These are phyloP conservation scores for Amblyopsis rosae DNA, from an alignment of 2,113 vertebrate genomes.

Conservation along the genomic window DNA sequence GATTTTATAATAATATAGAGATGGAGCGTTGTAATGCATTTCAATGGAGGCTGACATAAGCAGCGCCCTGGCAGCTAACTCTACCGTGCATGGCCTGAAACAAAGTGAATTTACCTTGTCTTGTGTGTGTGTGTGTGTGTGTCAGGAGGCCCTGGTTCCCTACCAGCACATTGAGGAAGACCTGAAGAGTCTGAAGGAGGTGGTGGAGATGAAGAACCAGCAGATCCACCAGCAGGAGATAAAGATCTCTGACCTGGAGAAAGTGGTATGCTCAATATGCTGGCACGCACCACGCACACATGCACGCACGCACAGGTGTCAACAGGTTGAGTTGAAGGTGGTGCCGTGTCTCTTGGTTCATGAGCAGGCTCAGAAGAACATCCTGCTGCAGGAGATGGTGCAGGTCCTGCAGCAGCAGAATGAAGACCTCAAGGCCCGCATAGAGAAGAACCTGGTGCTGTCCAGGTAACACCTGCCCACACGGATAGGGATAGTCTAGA, in stretches of 20 bases:
- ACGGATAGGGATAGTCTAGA: background rate
- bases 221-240: constrained; percentile 96
- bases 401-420: constrained; percentile 96
- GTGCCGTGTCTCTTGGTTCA: constrained; percentile 45
- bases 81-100: too few relatives aligned
- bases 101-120: background rate
- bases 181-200: constrained; percentile 90
- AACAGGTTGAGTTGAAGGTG: constrained; percentile 59
- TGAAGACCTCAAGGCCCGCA: constrained; percentile 90
- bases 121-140: constrained; percentile 5
- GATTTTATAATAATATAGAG: background rate
- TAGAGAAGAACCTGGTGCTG: constrained; percentile 85
- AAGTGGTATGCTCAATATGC: constrained; percentile 84
- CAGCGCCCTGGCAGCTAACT: too few relatives aligned
- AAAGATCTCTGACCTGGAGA: constrained; percentile 91
- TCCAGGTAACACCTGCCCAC: constrained; percentile 79
- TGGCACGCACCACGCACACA: constrained; percentile 4
- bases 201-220: constrained; percentile 96
- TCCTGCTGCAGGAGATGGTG: constrained; percentile 90
- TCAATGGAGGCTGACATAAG: too few relatives aligned
- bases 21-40: too few relatives aligned
- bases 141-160: constrained; percentile 85
- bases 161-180: constrained; percentile 96
- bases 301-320: background rate
- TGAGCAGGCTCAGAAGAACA: constrained; percentile 91